Percentiles rank a stretch among this genome's conserved stretches.
Conservation (phyloP, 2,888 invertebrate species). For the Baronia brevicornis region DNA sequence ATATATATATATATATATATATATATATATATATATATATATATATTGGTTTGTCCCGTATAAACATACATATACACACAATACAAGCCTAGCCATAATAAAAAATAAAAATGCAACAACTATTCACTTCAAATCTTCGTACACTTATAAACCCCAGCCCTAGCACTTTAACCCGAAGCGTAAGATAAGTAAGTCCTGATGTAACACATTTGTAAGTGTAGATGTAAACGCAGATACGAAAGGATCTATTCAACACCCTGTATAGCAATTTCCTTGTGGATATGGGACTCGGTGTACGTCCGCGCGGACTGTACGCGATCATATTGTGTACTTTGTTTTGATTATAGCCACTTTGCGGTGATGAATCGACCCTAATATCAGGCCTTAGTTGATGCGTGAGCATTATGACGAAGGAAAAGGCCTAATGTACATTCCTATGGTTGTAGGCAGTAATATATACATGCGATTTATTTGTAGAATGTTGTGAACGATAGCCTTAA, state of each 20-base stretch:
- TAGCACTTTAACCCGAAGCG: constrained; percentile 24
- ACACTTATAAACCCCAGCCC: constrained; percentile 34
- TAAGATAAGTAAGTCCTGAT: constrained; percentile 63
- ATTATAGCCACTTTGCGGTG: constrained; percentile 17
- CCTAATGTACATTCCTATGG: constrained; percentile 2
- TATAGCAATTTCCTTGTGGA: constrained; percentile 42
- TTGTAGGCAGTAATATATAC: background rate
- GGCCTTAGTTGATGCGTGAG: constrained; percentile 8
- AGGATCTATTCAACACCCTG: constrained; percentile 41
- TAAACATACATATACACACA: too few relatives aligned
- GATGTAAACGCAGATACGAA: constrained; percentile 63
- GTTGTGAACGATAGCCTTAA: too few relatives aligned
- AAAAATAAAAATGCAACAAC: too few relatives aligned
- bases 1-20: too few relatives aligned
- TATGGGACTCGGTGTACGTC: constrained; percentile 20
- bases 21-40: too few relatives aligned
- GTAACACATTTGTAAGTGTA: constrained; percentile 67
- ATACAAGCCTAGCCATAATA: too few relatives aligned
- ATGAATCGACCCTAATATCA: constrained; percentile 13
- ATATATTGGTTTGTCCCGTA: too few relatives aligned
- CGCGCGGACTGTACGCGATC: constrained; percentile 13
- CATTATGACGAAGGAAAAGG: constrained; percentile 11
- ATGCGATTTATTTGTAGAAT: constrained; percentile 2
- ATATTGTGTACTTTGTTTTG: constrained; percentile 19
- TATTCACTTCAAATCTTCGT: too few relatives aligned